phyloP scores from a whole-genome alignment of 64 coral and sea anemone species.

The Orbicella faveolata region DNA sequence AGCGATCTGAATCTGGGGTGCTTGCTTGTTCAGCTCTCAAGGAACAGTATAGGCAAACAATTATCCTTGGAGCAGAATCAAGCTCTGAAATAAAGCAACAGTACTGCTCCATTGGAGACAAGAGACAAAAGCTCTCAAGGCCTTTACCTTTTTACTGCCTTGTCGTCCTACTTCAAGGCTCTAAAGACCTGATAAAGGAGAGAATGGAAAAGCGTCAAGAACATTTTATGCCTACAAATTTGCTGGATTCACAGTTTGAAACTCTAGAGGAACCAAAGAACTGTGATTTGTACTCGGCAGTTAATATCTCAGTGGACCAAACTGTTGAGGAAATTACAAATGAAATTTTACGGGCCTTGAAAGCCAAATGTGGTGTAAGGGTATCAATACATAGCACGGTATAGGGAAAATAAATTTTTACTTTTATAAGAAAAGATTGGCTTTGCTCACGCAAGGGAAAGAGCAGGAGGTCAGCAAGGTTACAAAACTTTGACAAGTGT shows the following conservation, averaged over 20 bases:
- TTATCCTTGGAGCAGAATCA: slow-evolving; percentile 69
- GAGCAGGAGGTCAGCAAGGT: no score
- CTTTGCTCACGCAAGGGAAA: neutral
- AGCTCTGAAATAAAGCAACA: slow-evolving; percentile 24
- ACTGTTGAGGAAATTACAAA: slow-evolving; percentile 59
- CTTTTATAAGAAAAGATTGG: neutral
- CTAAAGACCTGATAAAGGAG: slow-evolving; percentile 60
- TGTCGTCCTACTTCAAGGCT: slow-evolving; percentile 61
- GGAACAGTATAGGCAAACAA: slow-evolving; percentile 79
- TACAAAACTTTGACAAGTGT: no score
- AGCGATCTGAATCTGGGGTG: slow-evolving; percentile 70
- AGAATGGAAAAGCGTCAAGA: slow-evolving; percentile 60
- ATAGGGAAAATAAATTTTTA: neutral
- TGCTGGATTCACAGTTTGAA: slow-evolving; percentile 84
- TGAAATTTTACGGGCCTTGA: slow-evolving; percentile 62
- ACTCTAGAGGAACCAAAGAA: slow-evolving; percentile 67
- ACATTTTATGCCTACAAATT: slow-evolving; percentile 75
- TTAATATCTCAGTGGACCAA: slow-evolving; percentile 64
- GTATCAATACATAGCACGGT: slow-evolving; percentile 81
- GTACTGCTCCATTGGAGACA: slow-evolving; percentile 43
- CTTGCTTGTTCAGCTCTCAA: slow-evolving; percentile 94
- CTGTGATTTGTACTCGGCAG: slow-evolving; percentile 45
- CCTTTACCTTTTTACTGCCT: slow-evolving; percentile 18
- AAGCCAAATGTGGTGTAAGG: slow-evolving; percentile 57
- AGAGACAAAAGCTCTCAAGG: slow-evolving; percentile 39